phyloP scores from a whole-genome alignment of 2,797 vertebrate species.

The Poecilia velifera region DNA sequence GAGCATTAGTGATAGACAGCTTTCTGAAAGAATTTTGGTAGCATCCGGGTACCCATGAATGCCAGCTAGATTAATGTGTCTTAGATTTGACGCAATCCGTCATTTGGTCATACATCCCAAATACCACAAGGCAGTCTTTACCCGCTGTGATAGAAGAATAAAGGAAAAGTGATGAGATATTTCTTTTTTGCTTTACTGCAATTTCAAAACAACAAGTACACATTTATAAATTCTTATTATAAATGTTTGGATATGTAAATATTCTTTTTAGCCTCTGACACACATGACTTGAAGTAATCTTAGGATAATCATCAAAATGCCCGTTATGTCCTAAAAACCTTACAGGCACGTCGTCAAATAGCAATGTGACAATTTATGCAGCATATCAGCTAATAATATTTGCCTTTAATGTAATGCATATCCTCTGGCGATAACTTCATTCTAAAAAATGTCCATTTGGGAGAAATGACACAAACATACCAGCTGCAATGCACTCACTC shows the following conservation, averaged over 20 bases:
- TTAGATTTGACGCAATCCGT: neutral
- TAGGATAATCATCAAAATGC: neutral
- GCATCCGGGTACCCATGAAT: neutral
- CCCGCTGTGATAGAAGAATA: too few relatives aligned
- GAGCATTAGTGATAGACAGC: neutral
- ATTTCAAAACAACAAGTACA: neutral
- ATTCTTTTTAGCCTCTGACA: neutral
- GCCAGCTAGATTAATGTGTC: neutral
- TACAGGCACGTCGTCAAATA: conserved; percentile 15
- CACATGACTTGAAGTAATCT: neutral
- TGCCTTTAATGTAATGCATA: conserved; percentile 23
- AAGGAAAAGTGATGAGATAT: neutral
- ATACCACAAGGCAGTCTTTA: neutral
- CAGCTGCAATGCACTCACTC: conserved; percentile 68
- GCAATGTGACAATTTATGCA: conserved; percentile 48
- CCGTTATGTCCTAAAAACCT: conserved; percentile 26
- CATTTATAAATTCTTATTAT: neutral
- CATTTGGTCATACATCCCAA: neutral
- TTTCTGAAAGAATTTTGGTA: neutral
- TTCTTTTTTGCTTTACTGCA: neutral
- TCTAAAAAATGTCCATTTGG: conserved; percentile 62
- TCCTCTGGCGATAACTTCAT: conserved; percentile 48
- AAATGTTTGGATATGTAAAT: neutral
- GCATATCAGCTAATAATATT: conserved; percentile 58
- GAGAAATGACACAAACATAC: conserved; percentile 67